phyloP scores from a whole-genome alignment of 2,888 invertebrate genomes.

The Cantharis rustica region DNA sequence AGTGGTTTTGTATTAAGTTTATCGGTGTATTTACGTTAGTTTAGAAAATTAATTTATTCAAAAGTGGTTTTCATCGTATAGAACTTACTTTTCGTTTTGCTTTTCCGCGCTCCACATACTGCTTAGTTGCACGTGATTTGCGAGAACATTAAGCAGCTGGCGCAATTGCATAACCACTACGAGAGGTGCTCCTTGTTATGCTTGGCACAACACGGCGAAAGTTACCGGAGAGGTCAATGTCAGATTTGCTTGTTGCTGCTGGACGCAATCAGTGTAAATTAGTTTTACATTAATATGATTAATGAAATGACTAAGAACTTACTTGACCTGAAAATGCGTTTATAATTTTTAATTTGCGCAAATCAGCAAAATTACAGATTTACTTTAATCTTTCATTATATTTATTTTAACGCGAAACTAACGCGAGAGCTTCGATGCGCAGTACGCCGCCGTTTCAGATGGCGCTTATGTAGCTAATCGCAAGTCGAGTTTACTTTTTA shows the following conservation, averaged over 20 bases:
- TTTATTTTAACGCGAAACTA: neutral
- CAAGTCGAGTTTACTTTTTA: neutral
- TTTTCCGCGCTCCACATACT: constrained; percentile 22
- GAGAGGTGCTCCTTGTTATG: constrained; percentile 26
- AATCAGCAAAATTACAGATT: neutral
- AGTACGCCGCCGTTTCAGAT: neutral
- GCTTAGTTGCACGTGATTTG: constrained; percentile 20
- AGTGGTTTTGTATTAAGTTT: neutral
- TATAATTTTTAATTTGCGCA: neutral
- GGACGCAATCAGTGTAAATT: constrained; percentile 30
- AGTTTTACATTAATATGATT: constrained; percentile 31
- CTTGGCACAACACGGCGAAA: constrained; percentile 31
- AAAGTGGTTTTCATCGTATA: neutral
- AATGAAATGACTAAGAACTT: constrained; percentile 20
- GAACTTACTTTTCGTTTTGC: constrained; percentile 12
- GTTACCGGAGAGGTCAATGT: constrained; percentile 34
- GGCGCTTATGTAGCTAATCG: neutral
- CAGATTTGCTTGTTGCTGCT: constrained; percentile 26
- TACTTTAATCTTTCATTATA: neutral
- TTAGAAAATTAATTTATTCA: neutral
- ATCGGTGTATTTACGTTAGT: neutral
- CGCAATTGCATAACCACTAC: constrained; percentile 22
- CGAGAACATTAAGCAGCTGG: constrained; percentile 26
- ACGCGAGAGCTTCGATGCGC: neutral
- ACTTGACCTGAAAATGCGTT: neutral